These are phyloP conservation scores for Elysia chlorotica DNA, from an alignment of 1,140 invertebrate genomes.

Conservation along the genomic window DNA sequence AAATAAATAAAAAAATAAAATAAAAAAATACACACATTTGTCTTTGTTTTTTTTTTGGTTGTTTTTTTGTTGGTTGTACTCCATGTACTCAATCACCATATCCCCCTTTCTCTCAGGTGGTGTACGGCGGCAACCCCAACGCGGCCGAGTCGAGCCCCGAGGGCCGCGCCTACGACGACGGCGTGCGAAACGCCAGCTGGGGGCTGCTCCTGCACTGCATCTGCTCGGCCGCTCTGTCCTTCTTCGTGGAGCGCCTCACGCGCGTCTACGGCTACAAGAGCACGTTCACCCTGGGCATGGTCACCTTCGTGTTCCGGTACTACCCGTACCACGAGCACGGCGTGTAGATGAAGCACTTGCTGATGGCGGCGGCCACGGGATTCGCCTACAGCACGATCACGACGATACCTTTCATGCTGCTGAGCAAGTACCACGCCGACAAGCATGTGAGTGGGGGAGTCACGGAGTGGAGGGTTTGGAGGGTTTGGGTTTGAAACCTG, in stretches of 20 bases:
- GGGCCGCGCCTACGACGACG: conserved; percentile 62
- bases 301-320: conserved; percentile 58
- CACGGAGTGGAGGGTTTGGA: not conserved
- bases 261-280: conserved; percentile 52
- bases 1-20: too few species aligned
- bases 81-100: not conserved
- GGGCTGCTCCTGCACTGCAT: conserved; percentile 65
- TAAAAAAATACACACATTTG: too few species aligned
- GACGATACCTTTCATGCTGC: conserved; percentile 64
- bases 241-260: conserved; percentile 61
- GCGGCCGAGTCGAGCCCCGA: conserved; percentile 51
- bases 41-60: too few species aligned
- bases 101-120: conserved; percentile 27
- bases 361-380: conserved; percentile 63
- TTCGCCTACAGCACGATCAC: conserved; percentile 64
- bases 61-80: too few species aligned
- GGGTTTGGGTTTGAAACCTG: not conserved
- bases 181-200: conserved; percentile 66
- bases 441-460: conserved; percentile 43
- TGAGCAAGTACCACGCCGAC: conserved; percentile 62
- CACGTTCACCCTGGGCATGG: conserved; percentile 61
- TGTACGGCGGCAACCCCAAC: conserved; percentile 64
- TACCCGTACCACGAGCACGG: too few species aligned
- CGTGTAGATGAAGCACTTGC: too few species aligned
- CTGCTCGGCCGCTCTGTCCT: conserved; percentile 61